These are phyloP conservation scores for Deilephila porcellus DNA, from an alignment of 2,888 invertebrate genomes.

Conservation along the genomic window DNA sequence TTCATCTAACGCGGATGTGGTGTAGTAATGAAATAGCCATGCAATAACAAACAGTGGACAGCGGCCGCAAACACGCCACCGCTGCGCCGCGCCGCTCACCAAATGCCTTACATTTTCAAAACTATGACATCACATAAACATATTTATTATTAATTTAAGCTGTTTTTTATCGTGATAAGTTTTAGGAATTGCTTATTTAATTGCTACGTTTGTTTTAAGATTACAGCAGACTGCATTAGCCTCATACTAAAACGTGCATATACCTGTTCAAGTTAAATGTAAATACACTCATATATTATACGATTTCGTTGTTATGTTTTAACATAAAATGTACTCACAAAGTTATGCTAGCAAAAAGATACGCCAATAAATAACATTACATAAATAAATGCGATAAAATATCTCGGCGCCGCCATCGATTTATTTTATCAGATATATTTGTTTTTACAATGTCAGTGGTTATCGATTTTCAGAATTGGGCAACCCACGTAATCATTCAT, in stretches of 20 bases:
- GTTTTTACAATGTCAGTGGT: conserved; percentile 59
- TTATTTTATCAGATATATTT: conserved; percentile 63
- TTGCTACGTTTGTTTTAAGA: no score
- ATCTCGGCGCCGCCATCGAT: conserved; percentile 69
- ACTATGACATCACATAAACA: conserved; percentile 6
- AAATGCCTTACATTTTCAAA: conserved; percentile 28
- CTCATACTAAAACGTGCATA: no score
- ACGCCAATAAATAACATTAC: conserved; percentile 38
- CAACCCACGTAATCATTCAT: conserved; percentile 52
- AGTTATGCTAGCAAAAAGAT: conserved; percentile 27
- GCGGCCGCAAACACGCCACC: conserved; percentile 28
- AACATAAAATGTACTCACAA: conserved; percentile 24
- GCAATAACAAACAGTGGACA: conserved; percentile 34
- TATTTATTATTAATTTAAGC: not conserved
- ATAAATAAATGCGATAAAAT: conserved; percentile 49
- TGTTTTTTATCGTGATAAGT: no score
- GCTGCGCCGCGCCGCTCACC: conserved; percentile 4
- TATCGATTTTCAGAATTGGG: conserved; percentile 66
- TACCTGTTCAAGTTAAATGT: no score
- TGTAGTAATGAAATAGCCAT: conserved; percentile 37
- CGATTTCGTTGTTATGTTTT: not conserved
- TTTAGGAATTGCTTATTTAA: no score
- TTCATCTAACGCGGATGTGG: conserved; percentile 39
- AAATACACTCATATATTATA: no score
- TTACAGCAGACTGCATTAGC: no score